Conservation (phyloP, 2,113 vertebrate species). For the Microtus montanus region DNA sequence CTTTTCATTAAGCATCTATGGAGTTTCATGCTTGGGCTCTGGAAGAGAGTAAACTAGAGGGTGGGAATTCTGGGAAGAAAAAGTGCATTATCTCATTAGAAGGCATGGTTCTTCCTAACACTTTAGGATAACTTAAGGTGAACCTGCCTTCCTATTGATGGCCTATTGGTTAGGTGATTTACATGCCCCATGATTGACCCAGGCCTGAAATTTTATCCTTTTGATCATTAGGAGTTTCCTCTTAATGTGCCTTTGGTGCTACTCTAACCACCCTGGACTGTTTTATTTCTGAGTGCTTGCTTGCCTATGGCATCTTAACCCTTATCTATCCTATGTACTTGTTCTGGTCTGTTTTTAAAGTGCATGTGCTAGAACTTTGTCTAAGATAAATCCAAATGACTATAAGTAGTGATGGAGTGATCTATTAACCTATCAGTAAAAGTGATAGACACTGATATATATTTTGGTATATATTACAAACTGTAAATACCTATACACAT, state of each 20-base stretch:
- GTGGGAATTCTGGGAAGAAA: not conserved
- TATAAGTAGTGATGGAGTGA: not conserved
- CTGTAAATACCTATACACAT: not conserved
- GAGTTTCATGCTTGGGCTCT: not conserved
- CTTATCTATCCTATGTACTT: not conserved
- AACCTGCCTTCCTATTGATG: not conserved
- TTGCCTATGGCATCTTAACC: not conserved
- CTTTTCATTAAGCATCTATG: not conserved
- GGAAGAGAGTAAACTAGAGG: not conserved
- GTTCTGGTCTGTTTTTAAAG: conserved; percentile 29
- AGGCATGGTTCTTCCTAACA: not conserved
- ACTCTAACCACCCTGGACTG: not conserved
- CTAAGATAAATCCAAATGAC: conserved; percentile 27
- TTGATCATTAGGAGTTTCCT: not conserved
- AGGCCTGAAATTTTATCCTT: not conserved
- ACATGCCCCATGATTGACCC: not conserved
- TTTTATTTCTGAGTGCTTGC: not conserved
- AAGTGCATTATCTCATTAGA: too few relatives aligned
- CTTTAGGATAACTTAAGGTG: not conserved
- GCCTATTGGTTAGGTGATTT: not conserved
- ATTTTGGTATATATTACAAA: too few relatives aligned
- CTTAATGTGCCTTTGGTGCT: not conserved
- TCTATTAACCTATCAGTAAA: not conserved
- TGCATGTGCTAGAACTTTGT: not conserved
- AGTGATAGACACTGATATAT: not conserved